phyloP scores from a whole-genome alignment of 2,797 vertebrate genomes.

The Philypnodon macrostomus region DNA sequence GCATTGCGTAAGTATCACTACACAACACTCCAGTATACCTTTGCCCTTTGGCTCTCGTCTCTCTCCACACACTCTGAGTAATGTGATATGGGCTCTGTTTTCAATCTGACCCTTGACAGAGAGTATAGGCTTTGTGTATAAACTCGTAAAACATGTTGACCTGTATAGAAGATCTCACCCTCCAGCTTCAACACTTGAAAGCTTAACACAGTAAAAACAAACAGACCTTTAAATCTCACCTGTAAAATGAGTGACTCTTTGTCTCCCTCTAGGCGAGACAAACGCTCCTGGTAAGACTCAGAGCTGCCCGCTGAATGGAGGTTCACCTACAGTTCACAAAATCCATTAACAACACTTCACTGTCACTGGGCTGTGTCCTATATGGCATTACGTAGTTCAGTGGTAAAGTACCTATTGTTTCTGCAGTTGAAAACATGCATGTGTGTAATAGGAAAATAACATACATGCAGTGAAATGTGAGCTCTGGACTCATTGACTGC shows the following conservation, averaged over 20 bases:
- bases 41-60: constrained; percentile 33
- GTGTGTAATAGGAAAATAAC: too few species aligned
- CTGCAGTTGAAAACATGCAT: too few species aligned
- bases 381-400: too few species aligned
- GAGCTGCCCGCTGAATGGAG: constrained; percentile 76
- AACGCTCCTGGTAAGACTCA: constrained; percentile 90
- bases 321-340: constrained; percentile 79
- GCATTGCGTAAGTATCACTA: constrained; percentile 47
- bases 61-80: constrained; percentile 10
- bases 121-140: not conserved
- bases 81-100: constrained; percentile 28
- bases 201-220: constrained; percentile 1
- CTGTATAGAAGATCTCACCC: constrained; percentile 8
- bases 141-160: constrained; percentile 11
- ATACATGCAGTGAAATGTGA: too few species aligned
- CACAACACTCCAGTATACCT: constrained; percentile 31
- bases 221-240: constrained; percentile 72
- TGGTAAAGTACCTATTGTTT: too few species aligned
- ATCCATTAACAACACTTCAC: constrained; percentile 30
- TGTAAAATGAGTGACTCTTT: constrained; percentile 95
- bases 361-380: constrained; percentile 14
- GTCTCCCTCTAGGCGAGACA: constrained; percentile 93
- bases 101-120: constrained; percentile 22
- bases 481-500: too few species aligned
- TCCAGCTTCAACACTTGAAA: constrained; percentile 4